Evolutionary conservation across 1,140 invertebrate species (phyloP), one percentile per base, ranked within the genome.

Genomic region (Drosophila ogumai): DNA sequence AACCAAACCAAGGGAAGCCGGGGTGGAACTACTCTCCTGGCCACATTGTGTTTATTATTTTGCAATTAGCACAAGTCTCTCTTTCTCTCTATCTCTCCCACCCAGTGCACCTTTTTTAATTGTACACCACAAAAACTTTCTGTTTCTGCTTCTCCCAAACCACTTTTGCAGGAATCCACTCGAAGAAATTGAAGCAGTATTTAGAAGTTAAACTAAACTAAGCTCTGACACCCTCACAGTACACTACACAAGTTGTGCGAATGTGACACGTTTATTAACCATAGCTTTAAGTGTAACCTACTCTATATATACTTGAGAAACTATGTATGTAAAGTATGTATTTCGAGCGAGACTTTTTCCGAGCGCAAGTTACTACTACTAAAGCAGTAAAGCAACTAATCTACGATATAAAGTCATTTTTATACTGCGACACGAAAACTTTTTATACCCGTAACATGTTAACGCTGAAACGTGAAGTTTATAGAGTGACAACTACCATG

Each of bases 131-230:
- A 65, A 80, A 61, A 87, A 79, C 69, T 88, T 79, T 82, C 61
- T 82, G 80, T 88, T 90, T 85, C 79, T 90, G 85, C 76, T 91
- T 80, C 15, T 47, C 68, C 57, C 57, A 59, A 66, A n/a, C 67
- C 75, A 91, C 78, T 79, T 63, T 91, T 92, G 56, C 90, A 92
- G 91, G 91, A 92, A 92, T 82, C 91, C 91, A 82, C 88, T 92
- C 67, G 91, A 92, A 80, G 91, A 91, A 92, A 91, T 92, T 81
- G 91, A 92, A 91, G 91, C 91, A 91, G 91, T 92, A 92, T 92
- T 92, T 92, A 92, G 75, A 91, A 88, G 78, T 75, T 92, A 91
- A 85, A 88, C 80, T 84, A 81, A 73, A 81, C 65, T 90, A 90
- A 78, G 59, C 73, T 72, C 58, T 61, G 55, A 72, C 64, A 82